Evolutionary conservation across 2,797 vertebrate species (phyloP).

Genomic region (Epinephelus coioides): DNA sequence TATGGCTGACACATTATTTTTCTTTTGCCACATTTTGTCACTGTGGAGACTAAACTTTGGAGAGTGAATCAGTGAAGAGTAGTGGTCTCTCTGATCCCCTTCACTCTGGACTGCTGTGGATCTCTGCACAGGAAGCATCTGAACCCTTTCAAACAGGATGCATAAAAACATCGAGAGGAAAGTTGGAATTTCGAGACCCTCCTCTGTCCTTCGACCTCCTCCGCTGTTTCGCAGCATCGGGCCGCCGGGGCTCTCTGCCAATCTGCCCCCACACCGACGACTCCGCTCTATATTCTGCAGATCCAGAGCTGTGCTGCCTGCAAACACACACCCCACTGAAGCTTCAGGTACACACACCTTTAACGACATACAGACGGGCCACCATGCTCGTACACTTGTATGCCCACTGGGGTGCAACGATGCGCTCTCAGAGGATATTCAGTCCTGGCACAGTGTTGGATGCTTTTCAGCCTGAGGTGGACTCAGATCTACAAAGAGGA

Average conservation of each 20-base stretch:
- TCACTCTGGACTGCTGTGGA: constrained; percentile 1
- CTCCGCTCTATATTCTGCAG: constrained; percentile 69
- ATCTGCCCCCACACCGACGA: constrained; percentile 68
- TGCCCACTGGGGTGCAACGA: constrained; percentile 6
- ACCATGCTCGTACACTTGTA: not conserved
- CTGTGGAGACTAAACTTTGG: not conserved
- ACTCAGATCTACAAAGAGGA: constrained; percentile 1
- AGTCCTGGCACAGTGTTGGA: not conserved
- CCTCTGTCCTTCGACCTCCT: constrained; percentile 55
- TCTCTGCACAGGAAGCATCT: not conserved
- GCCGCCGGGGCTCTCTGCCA: constrained; percentile 43
- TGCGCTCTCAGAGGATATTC: constrained; percentile 7
- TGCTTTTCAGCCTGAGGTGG: constrained; percentile 9
- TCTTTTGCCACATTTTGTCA: not conserved
- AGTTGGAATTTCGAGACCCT: not conserved
- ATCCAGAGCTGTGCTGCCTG: constrained; percentile 58
- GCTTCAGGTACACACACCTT: constrained; percentile 18
- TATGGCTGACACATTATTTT: not conserved
- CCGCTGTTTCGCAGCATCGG: constrained; percentile 68
- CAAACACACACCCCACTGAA: constrained; percentile 9
- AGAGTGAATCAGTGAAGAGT: not conserved
- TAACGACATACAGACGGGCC: constrained; percentile 30
- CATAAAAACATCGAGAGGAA: constrained; percentile 7
- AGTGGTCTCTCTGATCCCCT: not conserved
- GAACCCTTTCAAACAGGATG: constrained; percentile 13